These are phyloP conservation scores for Rana temporaria DNA, from an alignment of 2,113 vertebrate genomes.

Conservation along the genomic window DNA sequence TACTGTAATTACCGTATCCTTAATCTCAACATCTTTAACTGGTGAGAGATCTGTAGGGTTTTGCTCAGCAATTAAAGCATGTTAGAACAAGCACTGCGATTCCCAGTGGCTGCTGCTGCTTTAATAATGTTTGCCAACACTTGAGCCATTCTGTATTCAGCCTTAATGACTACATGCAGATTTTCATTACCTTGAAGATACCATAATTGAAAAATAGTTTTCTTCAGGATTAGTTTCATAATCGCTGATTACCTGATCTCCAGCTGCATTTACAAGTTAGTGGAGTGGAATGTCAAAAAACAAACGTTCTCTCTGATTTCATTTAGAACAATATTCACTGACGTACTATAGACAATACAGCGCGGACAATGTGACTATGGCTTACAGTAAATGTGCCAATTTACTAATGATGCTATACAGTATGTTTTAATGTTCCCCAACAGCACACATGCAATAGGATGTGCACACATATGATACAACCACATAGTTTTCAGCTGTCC, in stretches of 20 bases:
- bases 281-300: neutral
- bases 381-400: no score
- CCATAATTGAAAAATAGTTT: neutral
- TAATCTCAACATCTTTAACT: neutral
- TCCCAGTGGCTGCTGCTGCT: neutral
- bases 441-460: no score
- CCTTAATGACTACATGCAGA: neutral
- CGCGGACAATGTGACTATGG: no score
- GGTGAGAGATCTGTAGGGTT: slow-evolving; percentile 6
- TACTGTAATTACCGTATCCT: neutral
- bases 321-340: no score
- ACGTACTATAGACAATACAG: no score
- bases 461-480: no score
- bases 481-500: no score
- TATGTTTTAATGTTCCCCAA: no score
- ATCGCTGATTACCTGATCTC: neutral
- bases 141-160: slow-evolving; percentile 3
- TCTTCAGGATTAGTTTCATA: neutral
- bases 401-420: no score
- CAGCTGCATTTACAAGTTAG: neutral
- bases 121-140: neutral
- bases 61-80: neutral
- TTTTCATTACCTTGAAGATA: neutral
- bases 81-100: neutral
- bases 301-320: no score